phyloP scores from a whole-genome alignment of 2,888 invertebrate species.

The Parthenolecanium corni region DNA sequence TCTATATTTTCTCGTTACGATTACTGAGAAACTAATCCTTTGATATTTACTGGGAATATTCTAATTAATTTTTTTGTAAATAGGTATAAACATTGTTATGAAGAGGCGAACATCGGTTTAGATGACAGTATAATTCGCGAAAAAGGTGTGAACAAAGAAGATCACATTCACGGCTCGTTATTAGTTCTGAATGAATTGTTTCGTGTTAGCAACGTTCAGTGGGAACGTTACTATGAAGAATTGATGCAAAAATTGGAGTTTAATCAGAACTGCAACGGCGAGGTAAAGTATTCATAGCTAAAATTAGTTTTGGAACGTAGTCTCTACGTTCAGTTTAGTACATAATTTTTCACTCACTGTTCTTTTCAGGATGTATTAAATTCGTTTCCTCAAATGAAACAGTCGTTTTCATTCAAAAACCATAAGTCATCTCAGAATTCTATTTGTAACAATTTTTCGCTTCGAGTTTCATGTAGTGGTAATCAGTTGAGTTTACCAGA shows the following conservation, averaged over 20 bases:
- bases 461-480: neutral
- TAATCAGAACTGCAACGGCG: slow-evolving; percentile 27
- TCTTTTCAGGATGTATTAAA: slow-evolving; percentile 32
- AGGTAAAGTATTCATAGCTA: slow-evolving; percentile 9
- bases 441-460: neutral
- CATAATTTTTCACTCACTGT: neutral
- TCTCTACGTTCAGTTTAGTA: too few species aligned
- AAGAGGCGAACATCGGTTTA: slow-evolving; percentile 72
- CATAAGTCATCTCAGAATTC: neutral
- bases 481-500: slow-evolving; percentile 24
- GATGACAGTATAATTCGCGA: slow-evolving; percentile 55
- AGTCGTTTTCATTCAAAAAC: slow-evolving; percentile 45
- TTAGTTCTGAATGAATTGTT: slow-evolving; percentile 88
- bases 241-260: slow-evolving; percentile 49
- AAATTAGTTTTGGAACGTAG: too few species aligned
- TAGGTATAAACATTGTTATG: slow-evolving; percentile 78
- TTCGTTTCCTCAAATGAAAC: slow-evolving; percentile 48
- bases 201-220: slow-evolving; percentile 74
- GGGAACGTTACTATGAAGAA: slow-evolving; percentile 69
- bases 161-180: slow-evolving; percentile 82
- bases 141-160: slow-evolving; percentile 72
- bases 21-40: too few species aligned
- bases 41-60: neutral
- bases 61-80: slow-evolving; percentile 6
- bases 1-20: too few species aligned